Percentiles rank a stretch among this genome's conserved stretches.
phyloP scores from a whole-genome alignment of 2,113 vertebrate genomes.

The Crypturellus undulatus region DNA sequence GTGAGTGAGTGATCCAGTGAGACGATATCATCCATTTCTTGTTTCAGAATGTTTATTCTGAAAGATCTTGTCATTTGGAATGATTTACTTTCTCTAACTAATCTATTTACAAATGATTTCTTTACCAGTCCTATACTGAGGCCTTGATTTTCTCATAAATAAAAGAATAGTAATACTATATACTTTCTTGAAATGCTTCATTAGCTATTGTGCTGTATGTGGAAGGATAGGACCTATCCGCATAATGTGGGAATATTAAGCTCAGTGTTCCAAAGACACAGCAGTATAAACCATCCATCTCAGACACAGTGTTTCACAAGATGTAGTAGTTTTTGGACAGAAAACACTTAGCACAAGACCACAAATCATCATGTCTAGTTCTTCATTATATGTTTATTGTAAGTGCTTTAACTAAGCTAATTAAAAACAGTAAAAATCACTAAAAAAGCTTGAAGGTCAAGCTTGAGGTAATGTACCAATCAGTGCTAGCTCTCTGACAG shows the following conservation, averaged over 20 bases:
- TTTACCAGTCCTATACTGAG: not conserved
- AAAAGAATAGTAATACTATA: not conserved
- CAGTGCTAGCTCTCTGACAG: not conserved
- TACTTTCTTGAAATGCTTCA: not conserved
- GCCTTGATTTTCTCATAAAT: not conserved
- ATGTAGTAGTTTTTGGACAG: not conserved
- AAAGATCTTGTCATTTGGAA: not conserved
- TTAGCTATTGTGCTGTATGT: not conserved
- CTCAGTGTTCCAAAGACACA: not conserved
- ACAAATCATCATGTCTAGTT: not conserved
- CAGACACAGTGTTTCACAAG: not conserved
- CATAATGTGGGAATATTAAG: not conserved
- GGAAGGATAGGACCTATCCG: not conserved
- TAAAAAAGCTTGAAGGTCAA: not conserved
- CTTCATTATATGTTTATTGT: not conserved
- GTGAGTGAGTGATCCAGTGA: not conserved
- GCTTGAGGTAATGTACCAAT: not conserved
- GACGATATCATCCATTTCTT: not conserved
- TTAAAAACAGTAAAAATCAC: not conserved
- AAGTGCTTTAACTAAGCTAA: not conserved
- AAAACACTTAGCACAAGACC: not conserved
- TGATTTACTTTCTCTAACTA: not conserved
- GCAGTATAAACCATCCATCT: not conserved
- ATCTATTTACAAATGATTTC: not conserved
- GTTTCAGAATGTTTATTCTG: not conserved